Evolutionary conservation across 2,797 vertebrate genomes (phyloP).

Genomic region (Melanotaenia boesemani): DNA sequence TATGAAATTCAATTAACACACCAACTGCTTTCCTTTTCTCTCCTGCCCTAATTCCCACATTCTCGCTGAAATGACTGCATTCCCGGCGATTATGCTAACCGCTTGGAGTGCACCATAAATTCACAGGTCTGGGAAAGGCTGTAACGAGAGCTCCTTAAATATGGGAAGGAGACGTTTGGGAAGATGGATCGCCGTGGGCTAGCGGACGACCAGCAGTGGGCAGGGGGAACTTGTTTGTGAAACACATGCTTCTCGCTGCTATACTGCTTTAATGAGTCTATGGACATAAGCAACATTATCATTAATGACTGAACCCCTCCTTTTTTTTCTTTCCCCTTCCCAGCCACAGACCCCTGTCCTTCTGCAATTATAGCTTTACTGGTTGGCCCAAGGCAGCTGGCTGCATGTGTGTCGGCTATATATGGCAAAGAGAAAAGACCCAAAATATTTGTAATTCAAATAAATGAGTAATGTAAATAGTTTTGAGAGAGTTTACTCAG

Average conservation of each 20-base stretch:
- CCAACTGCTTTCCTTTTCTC: constrained; percentile 74
- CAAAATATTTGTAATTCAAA: constrained; percentile 93
- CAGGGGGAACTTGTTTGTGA: constrained; percentile 93
- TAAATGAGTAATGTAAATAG: constrained; percentile 99
- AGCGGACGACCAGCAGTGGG: constrained; percentile 81
- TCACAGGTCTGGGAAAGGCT: constrained; percentile 79
- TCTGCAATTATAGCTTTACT: constrained; percentile 93
- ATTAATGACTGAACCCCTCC: constrained; percentile 91
- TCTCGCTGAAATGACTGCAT: constrained; percentile 78
- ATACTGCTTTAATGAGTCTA: constrained; percentile 92
- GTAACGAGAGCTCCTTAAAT: constrained; percentile 82
- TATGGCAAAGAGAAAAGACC: constrained; percentile 52
- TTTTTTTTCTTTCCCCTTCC: constrained; percentile 34
- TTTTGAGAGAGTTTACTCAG: constrained; percentile 98
- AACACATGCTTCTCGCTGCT: constrained; percentile 89
- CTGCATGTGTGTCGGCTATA: constrained; percentile 62
- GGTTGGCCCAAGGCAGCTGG: constrained; percentile 85
- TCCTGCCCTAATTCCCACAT: constrained; percentile 82
- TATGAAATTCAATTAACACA: constrained; percentile 84
- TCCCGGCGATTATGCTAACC: constrained; percentile 81
- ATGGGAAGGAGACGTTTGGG: constrained; percentile 81
- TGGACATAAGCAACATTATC: constrained; percentile 93
- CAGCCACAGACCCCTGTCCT: constrained; percentile 52
- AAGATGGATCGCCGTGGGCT: constrained; percentile 83
- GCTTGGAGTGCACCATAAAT: constrained; percentile 79